These are phyloP conservation scores for Orius insidiosus DNA, from an alignment of 1,140 invertebrate species.

Conservation along the genomic window DNA sequence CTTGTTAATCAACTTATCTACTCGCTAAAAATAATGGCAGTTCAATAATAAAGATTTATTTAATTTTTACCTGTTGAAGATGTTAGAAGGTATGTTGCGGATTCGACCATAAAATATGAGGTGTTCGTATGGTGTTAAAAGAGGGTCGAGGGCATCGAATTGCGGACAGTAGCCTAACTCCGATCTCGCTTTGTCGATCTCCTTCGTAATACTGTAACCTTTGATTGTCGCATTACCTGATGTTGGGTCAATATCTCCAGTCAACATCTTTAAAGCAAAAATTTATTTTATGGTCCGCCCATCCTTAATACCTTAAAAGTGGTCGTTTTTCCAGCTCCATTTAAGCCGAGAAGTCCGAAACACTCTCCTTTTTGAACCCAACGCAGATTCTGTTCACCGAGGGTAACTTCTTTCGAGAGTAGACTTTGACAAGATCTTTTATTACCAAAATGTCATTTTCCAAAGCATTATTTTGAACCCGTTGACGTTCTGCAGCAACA, in stretches of 20 bases:
- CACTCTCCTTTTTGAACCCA: constrained; percentile 56
- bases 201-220: constrained; percentile 13
- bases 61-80: constrained; percentile 1
- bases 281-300: not conserved
- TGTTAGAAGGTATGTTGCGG: constrained; percentile 1
- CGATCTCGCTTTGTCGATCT: constrained; percentile 17
- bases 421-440: constrained; percentile 18
- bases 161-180: constrained; percentile 24
- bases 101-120: constrained; percentile 25
- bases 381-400: constrained; percentile 56
- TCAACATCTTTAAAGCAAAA: constrained; percentile 19
- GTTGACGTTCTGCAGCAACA: constrained; percentile 16
- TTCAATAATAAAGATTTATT: not conserved
- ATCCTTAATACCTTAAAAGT: constrained; percentile 57
- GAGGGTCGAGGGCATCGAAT: constrained; percentile 37
- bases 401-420: constrained; percentile 18
- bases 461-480: constrained; percentile 9
- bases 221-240: constrained; percentile 18
- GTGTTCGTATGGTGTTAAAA: constrained; percentile 30
- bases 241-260: constrained; percentile 18
- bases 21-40: constrained; percentile 3
- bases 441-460: constrained; percentile 13
- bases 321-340: constrained; percentile 81
- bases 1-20: not conserved
- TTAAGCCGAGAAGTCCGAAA: constrained; percentile 64